phyloP scores from a whole-genome alignment of 2,797 vertebrate species.

The Pangasius djambal region DNA sequence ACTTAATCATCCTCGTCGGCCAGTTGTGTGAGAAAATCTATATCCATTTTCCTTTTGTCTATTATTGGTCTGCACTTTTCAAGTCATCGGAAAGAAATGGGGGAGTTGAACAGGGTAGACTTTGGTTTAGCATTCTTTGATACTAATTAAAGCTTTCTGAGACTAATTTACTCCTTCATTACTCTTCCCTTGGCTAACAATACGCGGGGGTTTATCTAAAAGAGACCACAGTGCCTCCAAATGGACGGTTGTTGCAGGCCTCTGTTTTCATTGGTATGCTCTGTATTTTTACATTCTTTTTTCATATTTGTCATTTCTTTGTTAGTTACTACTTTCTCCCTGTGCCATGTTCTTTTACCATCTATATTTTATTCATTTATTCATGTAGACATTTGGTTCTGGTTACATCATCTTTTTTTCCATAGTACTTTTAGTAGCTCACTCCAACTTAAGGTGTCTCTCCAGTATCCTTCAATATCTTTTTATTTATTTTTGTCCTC shows the following conservation, averaged over 20 bases:
- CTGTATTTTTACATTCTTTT: neutral
- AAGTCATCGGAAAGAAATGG: constrained; percentile 70
- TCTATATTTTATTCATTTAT: neutral
- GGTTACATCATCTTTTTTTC: neutral
- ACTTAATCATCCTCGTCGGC: constrained; percentile 78
- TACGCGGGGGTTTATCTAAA: constrained; percentile 52
- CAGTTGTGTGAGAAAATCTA: constrained; percentile 78
- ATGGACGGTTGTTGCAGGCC: constrained; percentile 35
- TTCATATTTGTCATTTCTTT: neutral
- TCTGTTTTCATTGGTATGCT: neutral
- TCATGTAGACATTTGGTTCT: neutral
- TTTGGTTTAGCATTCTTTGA: constrained; percentile 66
- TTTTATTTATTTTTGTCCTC: neutral
- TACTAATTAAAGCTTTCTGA: constrained; percentile 73
- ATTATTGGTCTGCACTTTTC: constrained; percentile 74
- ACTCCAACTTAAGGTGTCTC: constrained; percentile 12
- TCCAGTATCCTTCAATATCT: neutral
- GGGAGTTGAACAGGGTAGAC: constrained; percentile 57
- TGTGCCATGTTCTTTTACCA: neutral
- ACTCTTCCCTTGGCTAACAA: constrained; percentile 53
- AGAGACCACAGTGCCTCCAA: constrained; percentile 41
- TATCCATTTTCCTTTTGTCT: constrained; percentile 81
- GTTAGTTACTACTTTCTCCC: neutral
- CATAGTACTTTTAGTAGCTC: neutral
- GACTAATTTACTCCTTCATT: constrained; percentile 69